phyloP scores from a whole-genome alignment of 30 jellyfish, hydroid and myxozoan species.

The Aurelia aurita complex sp. Pacific region DNA sequence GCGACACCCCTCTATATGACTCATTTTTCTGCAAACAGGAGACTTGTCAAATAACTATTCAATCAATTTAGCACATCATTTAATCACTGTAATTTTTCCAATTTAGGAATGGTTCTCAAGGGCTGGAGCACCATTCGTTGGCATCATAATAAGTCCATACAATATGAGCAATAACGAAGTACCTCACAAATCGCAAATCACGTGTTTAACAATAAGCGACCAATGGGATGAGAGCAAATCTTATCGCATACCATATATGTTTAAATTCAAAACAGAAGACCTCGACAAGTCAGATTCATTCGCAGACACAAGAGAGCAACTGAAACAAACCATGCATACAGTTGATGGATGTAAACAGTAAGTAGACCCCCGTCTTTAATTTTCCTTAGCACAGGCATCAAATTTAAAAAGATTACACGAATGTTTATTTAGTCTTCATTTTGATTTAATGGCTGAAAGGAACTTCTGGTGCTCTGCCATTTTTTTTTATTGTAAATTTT shows the following conservation, averaged over 20 bases:
- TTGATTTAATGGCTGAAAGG: no score
- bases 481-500: no score
- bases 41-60: no score
- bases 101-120: constrained; percentile 84
- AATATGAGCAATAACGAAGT: constrained; percentile 46
- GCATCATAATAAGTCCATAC: constrained; percentile 85
- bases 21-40: no score
- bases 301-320: constrained; percentile 64
- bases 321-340: constrained; percentile 60
- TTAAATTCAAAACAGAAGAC: constrained; percentile 68
- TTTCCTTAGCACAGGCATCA: no score
- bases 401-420: no score
- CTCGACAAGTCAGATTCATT: constrained; percentile 68
- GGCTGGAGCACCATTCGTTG: constrained; percentile 87
- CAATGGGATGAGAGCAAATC: constrained; percentile 77
- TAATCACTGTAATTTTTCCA: background rate
- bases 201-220: constrained; percentile 72
- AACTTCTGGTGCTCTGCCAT: no score
- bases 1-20: no score
- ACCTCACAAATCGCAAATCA: constrained; percentile 71
- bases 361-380: background rate
- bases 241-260: constrained; percentile 67
- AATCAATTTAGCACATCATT: no score
- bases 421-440: no score
- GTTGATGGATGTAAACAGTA: constrained; percentile 68